These are phyloP conservation scores for Oreochromis grahami DNA, from an alignment of 2,797 vertebrate genomes.

Conservation along the genomic window DNA sequence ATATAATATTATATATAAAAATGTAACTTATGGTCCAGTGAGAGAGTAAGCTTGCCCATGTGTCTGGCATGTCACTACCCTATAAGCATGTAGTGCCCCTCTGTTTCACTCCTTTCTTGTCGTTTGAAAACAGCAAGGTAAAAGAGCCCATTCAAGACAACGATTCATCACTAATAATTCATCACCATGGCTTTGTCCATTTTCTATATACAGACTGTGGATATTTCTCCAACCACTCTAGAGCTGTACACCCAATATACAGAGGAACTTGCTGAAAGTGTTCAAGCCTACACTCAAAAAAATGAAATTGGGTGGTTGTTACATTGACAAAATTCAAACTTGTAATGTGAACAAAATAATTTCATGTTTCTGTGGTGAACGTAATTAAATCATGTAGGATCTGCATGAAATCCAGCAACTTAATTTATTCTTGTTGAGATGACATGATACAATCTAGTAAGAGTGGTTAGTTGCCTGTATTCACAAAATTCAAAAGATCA, in stretches of 20 bases:
- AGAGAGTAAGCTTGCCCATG: background rate
- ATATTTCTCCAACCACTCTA: background rate
- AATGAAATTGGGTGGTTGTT: too few relatives aligned
- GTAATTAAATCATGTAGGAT: too few relatives aligned
- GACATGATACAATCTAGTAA: too few relatives aligned
- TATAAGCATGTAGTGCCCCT: background rate
- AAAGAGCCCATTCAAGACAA: background rate
- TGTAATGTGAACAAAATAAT: too few relatives aligned
- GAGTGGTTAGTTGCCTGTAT: too few relatives aligned
- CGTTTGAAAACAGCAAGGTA: background rate
- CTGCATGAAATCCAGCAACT: too few relatives aligned
- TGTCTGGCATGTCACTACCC: background rate
- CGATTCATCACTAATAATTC: background rate
- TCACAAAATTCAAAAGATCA: too few relatives aligned
- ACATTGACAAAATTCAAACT: too few relatives aligned
- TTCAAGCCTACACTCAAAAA: too few relatives aligned
- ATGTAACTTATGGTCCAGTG: background rate
- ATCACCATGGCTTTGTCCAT: background rate
- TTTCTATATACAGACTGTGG: background rate
- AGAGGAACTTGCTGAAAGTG: background rate
- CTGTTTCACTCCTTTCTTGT: background rate
- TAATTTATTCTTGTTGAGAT: too few relatives aligned
- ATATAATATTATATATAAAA: background rate
- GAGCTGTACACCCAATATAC: background rate
- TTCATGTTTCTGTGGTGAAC: too few relatives aligned